A percentile compares a stretch with the other conserved stretches of the same genome.
Conservation (phyloP, 2,888 invertebrate species). For the Loripinus fragilis region DNA sequence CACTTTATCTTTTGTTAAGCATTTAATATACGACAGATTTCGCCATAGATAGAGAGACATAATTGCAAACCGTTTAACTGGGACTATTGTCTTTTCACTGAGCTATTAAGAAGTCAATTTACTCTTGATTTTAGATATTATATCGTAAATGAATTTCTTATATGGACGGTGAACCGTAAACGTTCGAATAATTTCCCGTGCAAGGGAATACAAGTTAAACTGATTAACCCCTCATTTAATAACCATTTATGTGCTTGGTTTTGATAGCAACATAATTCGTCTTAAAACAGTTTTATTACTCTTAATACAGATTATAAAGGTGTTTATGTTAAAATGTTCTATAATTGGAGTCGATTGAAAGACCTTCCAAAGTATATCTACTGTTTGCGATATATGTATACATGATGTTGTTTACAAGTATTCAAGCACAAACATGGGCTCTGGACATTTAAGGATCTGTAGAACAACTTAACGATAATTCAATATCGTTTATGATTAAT, state of each 20-base stretch:
- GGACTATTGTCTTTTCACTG: constrained; percentile 6
- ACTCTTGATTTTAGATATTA: constrained; percentile 17
- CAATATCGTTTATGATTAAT: constrained; percentile 15
- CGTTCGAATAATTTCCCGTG: constrained; percentile 15
- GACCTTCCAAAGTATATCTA: no score
- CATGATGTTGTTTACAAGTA: no score
- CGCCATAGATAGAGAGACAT: constrained; percentile 6
- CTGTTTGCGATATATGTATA: no score
- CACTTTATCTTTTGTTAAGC: constrained; percentile 18
- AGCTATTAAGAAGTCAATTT: constrained; percentile 14
- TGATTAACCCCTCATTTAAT: constrained; percentile 9
- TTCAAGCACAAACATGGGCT: no score
- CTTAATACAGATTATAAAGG: no score
- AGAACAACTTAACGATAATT: neutral
- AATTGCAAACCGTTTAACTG: constrained; percentile 16
- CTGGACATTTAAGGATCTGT: no score
- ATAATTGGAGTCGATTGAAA: no score
- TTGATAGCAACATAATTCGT: no score
- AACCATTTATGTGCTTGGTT: no score
- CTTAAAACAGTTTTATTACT: no score
- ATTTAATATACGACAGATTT: constrained; percentile 19
- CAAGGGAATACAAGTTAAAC: constrained; percentile 12
- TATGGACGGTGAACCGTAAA: constrained; percentile 5
- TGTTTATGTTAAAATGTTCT: no score
- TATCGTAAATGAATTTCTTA: constrained; percentile 9